Base-by-base conservation (phyloP, 2,797 vertebrate species). In the Streptopelia turtur region DNA sequence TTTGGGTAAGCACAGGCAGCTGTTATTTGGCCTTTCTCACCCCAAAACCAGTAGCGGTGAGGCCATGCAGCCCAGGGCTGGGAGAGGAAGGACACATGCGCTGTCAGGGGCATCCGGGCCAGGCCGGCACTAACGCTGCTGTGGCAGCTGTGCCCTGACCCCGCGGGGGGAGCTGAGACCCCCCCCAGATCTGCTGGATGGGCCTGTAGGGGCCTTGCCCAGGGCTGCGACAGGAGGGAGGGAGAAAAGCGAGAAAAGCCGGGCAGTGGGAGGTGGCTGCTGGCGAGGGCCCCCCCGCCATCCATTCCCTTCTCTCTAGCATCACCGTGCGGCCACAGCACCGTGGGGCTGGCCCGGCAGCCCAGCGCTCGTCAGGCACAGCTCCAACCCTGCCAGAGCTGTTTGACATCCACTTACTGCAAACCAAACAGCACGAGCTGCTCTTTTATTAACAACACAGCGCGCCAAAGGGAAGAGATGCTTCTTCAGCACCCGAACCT, bases 401-500 rank as follows among this genome's bases (percentile, higher is more conserved):
- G 25, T 66, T 63, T 13, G 39, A 39, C 1, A 30, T 45, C 30
- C 30, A 13, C 18, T 60, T 61, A 75, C 55, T 64, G 25, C 83
- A 76, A 86, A 94, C 25, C 65, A 60, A 91, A 91, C 69, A 86
- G 93, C 90, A 53, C 2, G 0, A 83, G 65, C 89, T 71, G 64
- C 70, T 33, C 28, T 15, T 96, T 96, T 94, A 96, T 95, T 94
- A 65, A 79, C 64, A 12, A 28, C 21, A 37, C 31, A 55, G 35
- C 3, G 0, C 6, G 6, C 47, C 57, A 66, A 52, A 72, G 10
- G 9, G 55, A 28, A 41, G 35, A 78, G 4, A 9, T 15, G 47
- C 47, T 69, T n/a, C 53, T 52, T 35, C 81, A 84, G 63, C 86
- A 35, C 63, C 47, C 37, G 25, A 57, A 39, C 31, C 30, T 3